Conservation (phyloP, 2,888 invertebrate species). For the Bembecia ichneumoniformis region DNA sequence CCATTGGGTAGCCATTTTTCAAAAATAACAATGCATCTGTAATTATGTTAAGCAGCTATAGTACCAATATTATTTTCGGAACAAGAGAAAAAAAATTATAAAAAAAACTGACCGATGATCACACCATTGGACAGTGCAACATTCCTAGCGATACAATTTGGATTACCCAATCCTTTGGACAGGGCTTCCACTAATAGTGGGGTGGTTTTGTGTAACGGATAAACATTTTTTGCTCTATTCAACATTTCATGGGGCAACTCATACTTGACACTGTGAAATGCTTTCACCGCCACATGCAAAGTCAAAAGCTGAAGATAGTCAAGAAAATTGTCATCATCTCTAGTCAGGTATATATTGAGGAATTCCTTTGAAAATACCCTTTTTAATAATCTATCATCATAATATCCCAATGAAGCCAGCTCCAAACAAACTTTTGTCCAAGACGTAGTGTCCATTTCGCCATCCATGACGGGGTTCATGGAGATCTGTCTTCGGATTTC, state of each 20-base stretch:
- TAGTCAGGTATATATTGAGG: conserved; percentile 42
- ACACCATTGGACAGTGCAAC: conserved; percentile 69
- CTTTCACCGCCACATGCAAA: conserved; percentile 69
- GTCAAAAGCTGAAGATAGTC: conserved; percentile 65
- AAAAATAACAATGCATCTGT: conserved; percentile 38
- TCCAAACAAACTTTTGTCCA: conserved; percentile 71
- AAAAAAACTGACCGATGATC: conserved; percentile 57
- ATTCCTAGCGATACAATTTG: conserved; percentile 65
- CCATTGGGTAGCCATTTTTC: conserved; percentile 37
- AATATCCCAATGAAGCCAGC: conserved; percentile 73
- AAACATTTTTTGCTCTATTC: conserved; percentile 35
- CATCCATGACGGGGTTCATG: conserved; percentile 42
- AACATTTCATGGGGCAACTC: conserved; percentile 48
- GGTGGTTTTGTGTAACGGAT: conserved; percentile 34
- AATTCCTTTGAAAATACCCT: conserved; percentile 66
- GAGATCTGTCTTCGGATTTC: conserved; percentile 52
- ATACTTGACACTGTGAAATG: conserved; percentile 49
- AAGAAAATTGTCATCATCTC: conserved; percentile 41
- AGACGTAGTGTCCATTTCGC: conserved; percentile 47
- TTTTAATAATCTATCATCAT: conserved; percentile 63
- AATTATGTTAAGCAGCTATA: conserved; percentile 6
- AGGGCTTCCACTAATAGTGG: conserved; percentile 60
- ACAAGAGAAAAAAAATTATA: neutral
- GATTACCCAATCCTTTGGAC: conserved; percentile 70
- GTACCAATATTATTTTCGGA: too few relatives aligned